Conservation (phyloP, 2,797 vertebrate genomes). For the Babyrousa celebensis region DNA sequence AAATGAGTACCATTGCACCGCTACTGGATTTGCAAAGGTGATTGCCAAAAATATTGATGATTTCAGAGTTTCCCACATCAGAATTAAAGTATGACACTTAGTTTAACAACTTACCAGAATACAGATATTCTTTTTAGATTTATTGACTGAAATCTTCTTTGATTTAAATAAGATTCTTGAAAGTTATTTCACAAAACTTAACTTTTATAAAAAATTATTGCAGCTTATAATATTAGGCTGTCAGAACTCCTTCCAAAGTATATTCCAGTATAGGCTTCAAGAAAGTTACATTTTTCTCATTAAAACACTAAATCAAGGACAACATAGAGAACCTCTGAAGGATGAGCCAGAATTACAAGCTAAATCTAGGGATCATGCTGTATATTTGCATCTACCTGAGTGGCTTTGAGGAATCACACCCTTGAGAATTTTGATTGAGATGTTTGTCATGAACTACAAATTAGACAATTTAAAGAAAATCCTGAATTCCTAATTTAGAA, state of each 20-base stretch:
- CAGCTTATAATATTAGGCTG: not conserved
- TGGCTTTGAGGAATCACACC: not conserved
- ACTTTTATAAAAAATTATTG: not conserved
- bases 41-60: not conserved
- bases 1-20: not conserved
- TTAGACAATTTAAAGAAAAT: not conserved
- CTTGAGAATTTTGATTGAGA: not conserved
- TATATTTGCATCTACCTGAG: not conserved
- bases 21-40: not conserved
- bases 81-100: not conserved
- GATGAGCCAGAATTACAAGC: rapidly evolving
- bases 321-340: not conserved
- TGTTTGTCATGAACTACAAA: not conserved
- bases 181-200: not conserved
- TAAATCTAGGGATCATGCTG: not conserved
- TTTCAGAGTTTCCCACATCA: not conserved
- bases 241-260: not conserved
- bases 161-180: not conserved
- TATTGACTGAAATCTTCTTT: not conserved
- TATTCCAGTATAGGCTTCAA: not conserved
- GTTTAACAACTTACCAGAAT: not conserved
- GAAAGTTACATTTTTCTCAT: not conserved
- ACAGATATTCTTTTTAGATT: not conserved
- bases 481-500: not conserved
- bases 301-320: not conserved